A percentile compares a stretch with the other conserved stretches of the same genome.
Evolutionary conservation across 2,888 invertebrate genomes (phyloP).

Genomic region (Emmelina monodactyla): DNA sequence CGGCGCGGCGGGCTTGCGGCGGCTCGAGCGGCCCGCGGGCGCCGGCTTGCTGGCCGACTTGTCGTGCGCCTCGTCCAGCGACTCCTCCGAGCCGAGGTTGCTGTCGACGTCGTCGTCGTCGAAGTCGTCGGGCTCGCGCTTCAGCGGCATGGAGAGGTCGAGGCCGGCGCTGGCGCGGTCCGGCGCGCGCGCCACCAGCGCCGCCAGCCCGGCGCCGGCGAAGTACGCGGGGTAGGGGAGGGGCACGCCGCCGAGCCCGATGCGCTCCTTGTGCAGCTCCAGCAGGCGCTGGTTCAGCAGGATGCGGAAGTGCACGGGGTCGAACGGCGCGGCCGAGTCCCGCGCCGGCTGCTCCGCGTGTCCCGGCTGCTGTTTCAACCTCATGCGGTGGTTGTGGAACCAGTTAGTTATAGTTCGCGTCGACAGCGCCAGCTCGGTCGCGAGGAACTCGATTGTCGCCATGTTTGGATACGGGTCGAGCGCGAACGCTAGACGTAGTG

Average conservation of each 20-base stretch:
- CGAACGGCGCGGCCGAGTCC: constrained; percentile 81
- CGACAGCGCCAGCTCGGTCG: constrained; percentile 88
- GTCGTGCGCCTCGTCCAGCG: constrained; percentile 63
- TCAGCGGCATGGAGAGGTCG: constrained; percentile 87
- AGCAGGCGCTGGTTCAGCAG: constrained; percentile 87
- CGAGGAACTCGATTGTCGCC: constrained; percentile 94
- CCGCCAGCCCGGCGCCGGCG: constrained; percentile 77
- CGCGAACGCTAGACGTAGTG: constrained; percentile 90
- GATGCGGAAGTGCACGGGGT: constrained; percentile 90
- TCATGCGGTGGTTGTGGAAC: constrained; percentile 99
- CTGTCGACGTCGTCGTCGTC: constrained; percentile 82
- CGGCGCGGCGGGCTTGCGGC: constrained; percentile 94
- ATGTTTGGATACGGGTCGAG: constrained; percentile 97
- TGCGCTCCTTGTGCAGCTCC: constrained; percentile 85
- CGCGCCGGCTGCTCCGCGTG: constrained; percentile 80
- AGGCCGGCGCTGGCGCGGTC: constrained; percentile 86
- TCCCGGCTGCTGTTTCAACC: constrained; percentile 90
- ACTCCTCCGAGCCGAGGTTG: constrained; percentile 76
- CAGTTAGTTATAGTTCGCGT: constrained; percentile 98
- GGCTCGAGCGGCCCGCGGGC: constrained; percentile 63
- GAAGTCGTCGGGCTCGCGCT: constrained; percentile 80
- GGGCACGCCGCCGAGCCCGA: constrained; percentile 79
- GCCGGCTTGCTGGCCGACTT: constrained; percentile 66
- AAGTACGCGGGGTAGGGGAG: constrained; percentile 81
- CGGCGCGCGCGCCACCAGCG: constrained; percentile 69